A percentile compares a stretch with the other conserved stretches of the same genome.
Conservation (phyloP, 30 jellyfish, hydroid and myxozoan species). For the Pseudorhiza aurosa region DNA sequence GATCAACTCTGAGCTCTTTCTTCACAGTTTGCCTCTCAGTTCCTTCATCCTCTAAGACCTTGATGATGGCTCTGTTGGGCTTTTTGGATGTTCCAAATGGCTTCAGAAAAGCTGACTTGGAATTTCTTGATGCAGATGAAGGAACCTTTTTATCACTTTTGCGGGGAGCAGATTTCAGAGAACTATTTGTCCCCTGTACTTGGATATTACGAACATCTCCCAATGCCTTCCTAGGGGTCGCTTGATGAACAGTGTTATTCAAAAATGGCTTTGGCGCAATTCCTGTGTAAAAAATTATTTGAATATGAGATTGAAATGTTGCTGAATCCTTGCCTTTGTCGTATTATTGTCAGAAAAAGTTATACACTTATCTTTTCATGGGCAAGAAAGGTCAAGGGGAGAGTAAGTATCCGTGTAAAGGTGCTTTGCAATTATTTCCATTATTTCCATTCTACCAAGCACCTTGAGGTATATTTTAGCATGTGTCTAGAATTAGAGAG, state of each 20-base stretch:
- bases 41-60: conserved; percentile 24
- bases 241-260: conserved; percentile 35
- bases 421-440: too few species aligned
- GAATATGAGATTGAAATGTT: too few species aligned
- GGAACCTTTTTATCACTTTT: conserved; percentile 33
- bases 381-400: too few species aligned
- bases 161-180: neutral
- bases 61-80: conserved; percentile 7
- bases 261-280: conserved; percentile 40
- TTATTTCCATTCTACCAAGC: too few species aligned
- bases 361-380: too few species aligned
- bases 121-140: neutral
- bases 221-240: conserved; percentile 68
- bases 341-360: too few species aligned
- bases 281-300: conserved; percentile 8
- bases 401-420: too few species aligned
- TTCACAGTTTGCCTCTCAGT: neutral
- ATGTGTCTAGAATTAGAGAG: too few species aligned
- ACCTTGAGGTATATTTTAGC: too few species aligned
- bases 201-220: conserved; percentile 67
- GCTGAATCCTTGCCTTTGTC: too few species aligned
- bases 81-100: conserved; percentile 35
- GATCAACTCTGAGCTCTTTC: neutral
- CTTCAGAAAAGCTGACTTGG: conserved; percentile 2
- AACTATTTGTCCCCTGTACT: conserved; percentile 8